Base-by-base conservation (phyloP, 92 coral and sea anemone species). In the Siderastrea siderea region DNA sequence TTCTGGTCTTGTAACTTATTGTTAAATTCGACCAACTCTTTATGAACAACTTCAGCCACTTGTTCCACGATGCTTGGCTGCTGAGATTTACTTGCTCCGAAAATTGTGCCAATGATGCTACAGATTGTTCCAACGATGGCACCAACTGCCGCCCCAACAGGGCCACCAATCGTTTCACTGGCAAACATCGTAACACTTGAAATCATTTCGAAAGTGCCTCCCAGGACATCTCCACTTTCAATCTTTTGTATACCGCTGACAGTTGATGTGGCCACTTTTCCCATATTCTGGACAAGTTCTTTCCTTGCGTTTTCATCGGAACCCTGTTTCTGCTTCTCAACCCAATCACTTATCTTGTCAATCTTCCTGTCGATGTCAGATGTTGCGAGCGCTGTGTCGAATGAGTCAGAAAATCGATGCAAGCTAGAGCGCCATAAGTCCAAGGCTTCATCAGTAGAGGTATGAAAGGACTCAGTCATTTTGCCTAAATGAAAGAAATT, bases 41-140 rank as follows among this genome's bases (percentile, higher is more conserved):
- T n/a, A n/a, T n/a, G 55, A 2, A 80, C 84, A 75, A 53, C 12
- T 10, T 75, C 5, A 2, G 63, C 46, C 17, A 75, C 45, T 50
- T 75, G 80, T 1, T 80, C 74, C 7, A 80, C 57, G 15, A 62
- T 6, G 6, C 84, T 80, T 51, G 73, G 73, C 71, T 80, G 70
- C 7, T 12, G 1, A 2, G 75, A 61, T 64, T 63, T 64, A n/a
- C 26, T 80, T 47, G 47, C 72, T 5, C 47, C 15, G 0, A 80
- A 4, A 48, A 80, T 14, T 9, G 9, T 43, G 6, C 84, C 74
- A 50, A 80, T 48, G 62, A 63, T 16, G 73, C 74, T 13, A 3
- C 74, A 80, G 44, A 80, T 2, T 1, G 62, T 50, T 66, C 26
- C 15, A 13, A 46, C 4, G n/a, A n/a, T n/a, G n/a, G n/a, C n/a